Conservation (phyloP, 2,113 vertebrate species). For the Puffinus mauretanicus region DNA sequence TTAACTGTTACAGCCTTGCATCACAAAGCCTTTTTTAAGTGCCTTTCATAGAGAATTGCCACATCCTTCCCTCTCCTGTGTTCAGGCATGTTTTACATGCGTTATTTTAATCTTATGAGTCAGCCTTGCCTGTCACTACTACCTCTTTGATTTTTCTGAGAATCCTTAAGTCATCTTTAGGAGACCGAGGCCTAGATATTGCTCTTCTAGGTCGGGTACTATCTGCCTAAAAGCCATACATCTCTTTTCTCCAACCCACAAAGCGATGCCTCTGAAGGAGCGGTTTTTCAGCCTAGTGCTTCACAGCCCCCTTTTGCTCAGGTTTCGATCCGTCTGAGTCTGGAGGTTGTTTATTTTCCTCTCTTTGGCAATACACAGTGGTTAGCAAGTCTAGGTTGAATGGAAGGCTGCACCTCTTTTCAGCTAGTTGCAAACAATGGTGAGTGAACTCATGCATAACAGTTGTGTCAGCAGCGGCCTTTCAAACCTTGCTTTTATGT, state of each 20-base stretch:
- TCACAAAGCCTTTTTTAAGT: neutral
- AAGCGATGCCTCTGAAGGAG: neutral
- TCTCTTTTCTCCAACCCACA: neutral
- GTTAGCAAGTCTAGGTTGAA: neutral
- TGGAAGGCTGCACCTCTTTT: neutral
- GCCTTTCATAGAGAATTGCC: neutral
- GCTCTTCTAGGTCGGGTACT: neutral
- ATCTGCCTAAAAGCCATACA: neutral
- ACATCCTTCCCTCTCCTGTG: slow-evolving; percentile 29
- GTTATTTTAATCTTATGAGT: slow-evolving; percentile 42
- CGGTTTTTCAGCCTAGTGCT: neutral
- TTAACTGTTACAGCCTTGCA: neutral
- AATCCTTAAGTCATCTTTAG: neutral
- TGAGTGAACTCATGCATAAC: neutral
- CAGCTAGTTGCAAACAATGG: slow-evolving; percentile 18
- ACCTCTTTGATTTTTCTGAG: slow-evolving; percentile 6
- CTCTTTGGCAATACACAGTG: neutral
- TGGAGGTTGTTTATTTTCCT: neutral
- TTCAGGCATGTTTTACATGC: slow-evolving; percentile 9
- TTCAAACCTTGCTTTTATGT: neutral
- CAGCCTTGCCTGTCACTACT: neutral
- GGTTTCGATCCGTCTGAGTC: neutral
- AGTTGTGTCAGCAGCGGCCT: neutral
- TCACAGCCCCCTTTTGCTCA: neutral
- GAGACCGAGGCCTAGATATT: neutral